Evolutionary conservation across 2,888 invertebrate species (phyloP).

Genomic region (Scaptomyza reducta): DNA sequence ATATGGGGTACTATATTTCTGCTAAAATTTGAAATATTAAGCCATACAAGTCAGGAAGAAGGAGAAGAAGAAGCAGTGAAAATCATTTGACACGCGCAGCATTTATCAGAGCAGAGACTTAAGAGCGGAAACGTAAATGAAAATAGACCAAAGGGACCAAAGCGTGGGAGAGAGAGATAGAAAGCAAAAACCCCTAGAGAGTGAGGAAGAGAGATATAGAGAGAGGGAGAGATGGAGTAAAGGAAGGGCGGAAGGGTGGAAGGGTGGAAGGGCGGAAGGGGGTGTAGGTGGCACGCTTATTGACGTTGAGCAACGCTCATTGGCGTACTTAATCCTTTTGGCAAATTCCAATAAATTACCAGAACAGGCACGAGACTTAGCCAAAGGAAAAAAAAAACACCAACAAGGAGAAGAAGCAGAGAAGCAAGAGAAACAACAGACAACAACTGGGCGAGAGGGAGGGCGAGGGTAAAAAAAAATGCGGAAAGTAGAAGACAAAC

Average conservation of each 20-base stretch:
- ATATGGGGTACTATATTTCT: no score
- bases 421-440: not conserved
- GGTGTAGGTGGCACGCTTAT: constrained; percentile 53
- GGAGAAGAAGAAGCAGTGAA: constrained; percentile 14
- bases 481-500: constrained; percentile 51
- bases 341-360: constrained; percentile 79
- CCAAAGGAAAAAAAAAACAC: constrained; percentile 35
- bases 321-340: constrained; percentile 80
- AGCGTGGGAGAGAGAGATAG: constrained; percentile 16
- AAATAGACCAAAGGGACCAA: constrained; percentile 62
- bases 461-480: not conserved
- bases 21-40: constrained; percentile 73
- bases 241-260: not conserved
- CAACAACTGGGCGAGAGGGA: not conserved
- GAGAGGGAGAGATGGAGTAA: not conserved
- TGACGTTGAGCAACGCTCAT: constrained; percentile 79
- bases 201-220: constrained; percentile 5
- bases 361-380: constrained; percentile 25
- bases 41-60: constrained; percentile 67
- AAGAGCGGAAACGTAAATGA: constrained; percentile 55
- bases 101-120: constrained; percentile 51
- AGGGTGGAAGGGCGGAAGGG: not conserved
- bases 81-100: constrained; percentile 64
- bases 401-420: not conserved
- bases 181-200: constrained; percentile 18